Evolutionary conservation across 2,888 invertebrate species (phyloP).

Genomic region (Aphidoletes aphidimyza): DNA sequence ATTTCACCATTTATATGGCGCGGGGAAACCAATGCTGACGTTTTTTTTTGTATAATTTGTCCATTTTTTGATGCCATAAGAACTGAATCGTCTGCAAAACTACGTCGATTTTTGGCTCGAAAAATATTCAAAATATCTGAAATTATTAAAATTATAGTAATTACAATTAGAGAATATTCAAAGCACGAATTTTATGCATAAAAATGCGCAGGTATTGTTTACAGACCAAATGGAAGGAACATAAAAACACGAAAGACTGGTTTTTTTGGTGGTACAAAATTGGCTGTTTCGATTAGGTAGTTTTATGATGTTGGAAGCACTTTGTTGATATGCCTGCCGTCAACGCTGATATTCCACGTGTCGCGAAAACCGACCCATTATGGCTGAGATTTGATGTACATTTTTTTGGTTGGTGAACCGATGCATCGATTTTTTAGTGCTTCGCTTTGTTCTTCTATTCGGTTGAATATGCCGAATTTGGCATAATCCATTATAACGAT

Average conservation of each 20-base stretch:
- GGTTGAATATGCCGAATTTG: neutral
- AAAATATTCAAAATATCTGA: neutral
- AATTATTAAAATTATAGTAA: conserved; percentile 51
- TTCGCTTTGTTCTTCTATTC: neutral
- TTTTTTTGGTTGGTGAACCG: neutral
- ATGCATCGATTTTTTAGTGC: neutral
- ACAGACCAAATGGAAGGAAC: neutral
- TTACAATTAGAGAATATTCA: conserved; percentile 20
- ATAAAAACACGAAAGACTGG: conserved; percentile 8
- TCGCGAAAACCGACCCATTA: conserved; percentile 13
- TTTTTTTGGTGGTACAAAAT: neutral
- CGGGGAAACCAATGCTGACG: neutral
- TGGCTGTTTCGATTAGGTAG: neutral
- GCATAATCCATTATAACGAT: conserved; percentile 5
- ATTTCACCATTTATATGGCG: conserved; percentile 9
- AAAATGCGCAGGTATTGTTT: neutral
- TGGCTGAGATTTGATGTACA: neutral
- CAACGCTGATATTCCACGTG: neutral
- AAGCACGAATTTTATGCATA: neutral
- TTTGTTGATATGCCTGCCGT: conserved; percentile 17
- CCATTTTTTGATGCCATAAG: neutral
- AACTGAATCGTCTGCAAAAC: too few species aligned
- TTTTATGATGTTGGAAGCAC: conserved; percentile 6
- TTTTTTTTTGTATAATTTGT: too few species aligned
- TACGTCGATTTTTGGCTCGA: neutral